Base-by-base conservation (phyloP, 2,888 invertebrate species). In the Scelioninae gen. 2 region DNA sequence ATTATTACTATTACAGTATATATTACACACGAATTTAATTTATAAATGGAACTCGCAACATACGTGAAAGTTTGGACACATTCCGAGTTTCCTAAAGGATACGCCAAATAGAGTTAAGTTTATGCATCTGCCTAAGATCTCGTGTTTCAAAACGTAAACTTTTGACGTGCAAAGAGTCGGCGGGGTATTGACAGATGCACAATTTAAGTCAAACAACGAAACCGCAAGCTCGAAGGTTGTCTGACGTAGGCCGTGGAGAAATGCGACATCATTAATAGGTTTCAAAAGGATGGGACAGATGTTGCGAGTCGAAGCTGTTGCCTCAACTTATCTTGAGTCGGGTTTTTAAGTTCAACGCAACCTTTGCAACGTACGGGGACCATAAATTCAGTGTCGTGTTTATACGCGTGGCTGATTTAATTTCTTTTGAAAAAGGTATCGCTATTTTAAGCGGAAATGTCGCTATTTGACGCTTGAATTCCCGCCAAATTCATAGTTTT, bases 221-320 rank as follows among this genome's bases (percentile, higher is more conserved):
- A 61, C 31, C 35, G 18, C 60, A 48, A 60, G n/a, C 19, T 50
- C 18, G 11, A 22, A 39, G 25, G 61, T n/a, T 35, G 37, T 63
- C 52, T 52, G 19, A 43, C 41, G 41, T 52, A 25, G 5, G 16
- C 25, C 13, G 9, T 25, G n/a, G 31, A 11, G 41, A 61, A 28
- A 50, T 7, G 18, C 53, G 33, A 45, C 46, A 13, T 18, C n/a
- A 11, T 50, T 46, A 55, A 55, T 64, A 39, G 53, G 55, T 37
- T 55, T 55, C 37, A 43, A 64, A 53, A 53, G 25, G 45, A 41
- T 35, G 25, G 28, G 37, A 33, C 55, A 64, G 64, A 53, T 53
- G 64, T 64, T 50, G 11, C 35, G 18, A 50, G 11, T 16, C 22
- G 0, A 11, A 28, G 7, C 18, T 10, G 18, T 18, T 7, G 11